phyloP scores from a whole-genome alignment of 2,113 vertebrate species.

The Australoheros scitulus region DNA sequence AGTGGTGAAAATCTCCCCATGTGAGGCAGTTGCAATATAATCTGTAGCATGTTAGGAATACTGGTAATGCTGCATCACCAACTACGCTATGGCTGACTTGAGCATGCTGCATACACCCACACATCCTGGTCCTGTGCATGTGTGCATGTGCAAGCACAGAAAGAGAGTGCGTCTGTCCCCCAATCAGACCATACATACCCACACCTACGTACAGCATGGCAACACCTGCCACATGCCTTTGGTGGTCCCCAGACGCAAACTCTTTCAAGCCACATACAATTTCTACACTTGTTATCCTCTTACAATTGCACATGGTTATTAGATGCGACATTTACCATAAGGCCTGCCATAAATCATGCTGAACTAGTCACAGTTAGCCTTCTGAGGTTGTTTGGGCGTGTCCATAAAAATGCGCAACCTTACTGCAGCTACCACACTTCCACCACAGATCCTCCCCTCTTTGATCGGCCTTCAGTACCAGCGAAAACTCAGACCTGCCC shows the following conservation, averaged over 20 bases:
- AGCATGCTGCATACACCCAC: constrained; percentile 14
- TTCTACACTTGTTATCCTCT: neutral
- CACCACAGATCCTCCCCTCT: constrained; percentile 68
- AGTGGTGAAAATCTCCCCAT: constrained; percentile 3
- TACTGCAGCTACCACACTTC: constrained; percentile 75
- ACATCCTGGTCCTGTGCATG: constrained; percentile 2
- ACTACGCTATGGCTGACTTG: constrained; percentile 19
- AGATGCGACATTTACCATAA: neutral
- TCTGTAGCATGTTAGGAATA: constrained; percentile 22
- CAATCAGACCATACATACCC: constrained; percentile 19
- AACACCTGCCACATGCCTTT: constrained; percentile 20
- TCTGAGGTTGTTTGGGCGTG: constrained; percentile 65
- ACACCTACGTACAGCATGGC: constrained; percentile 8
- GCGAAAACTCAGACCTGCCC: constrained; percentile 48
- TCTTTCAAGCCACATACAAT: neutral
- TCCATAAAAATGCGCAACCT: constrained; percentile 70
- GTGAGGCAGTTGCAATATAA: constrained; percentile 25
- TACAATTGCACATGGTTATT: neutral
- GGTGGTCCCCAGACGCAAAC: constrained; percentile 1
- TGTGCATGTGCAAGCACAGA: constrained; percentile 15
- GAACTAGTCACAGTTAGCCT: constrained; percentile 29
- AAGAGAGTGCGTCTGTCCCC: constrained; percentile 21
- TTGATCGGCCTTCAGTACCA: constrained; percentile 60
- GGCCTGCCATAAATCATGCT: neutral
- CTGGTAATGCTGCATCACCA: constrained; percentile 15